Conservation (phyloP, 2,113 vertebrate genomes). For the Seriola rivoliana region DNA sequence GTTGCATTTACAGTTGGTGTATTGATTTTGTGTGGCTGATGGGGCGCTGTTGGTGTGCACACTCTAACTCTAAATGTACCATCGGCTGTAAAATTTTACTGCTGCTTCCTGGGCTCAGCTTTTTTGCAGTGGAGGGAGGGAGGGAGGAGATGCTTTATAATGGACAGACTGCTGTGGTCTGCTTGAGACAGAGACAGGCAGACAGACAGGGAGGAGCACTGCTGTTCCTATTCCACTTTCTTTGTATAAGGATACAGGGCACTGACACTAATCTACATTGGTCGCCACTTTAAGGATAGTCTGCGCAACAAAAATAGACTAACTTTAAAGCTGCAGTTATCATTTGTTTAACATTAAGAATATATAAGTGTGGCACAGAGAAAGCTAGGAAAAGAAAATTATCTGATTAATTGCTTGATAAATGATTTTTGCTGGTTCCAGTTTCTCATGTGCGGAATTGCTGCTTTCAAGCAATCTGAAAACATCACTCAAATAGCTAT, state of each 20-base stretch:
- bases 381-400: too few species aligned
- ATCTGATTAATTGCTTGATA: too few species aligned
- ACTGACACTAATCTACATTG: not conserved
- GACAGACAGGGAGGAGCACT: conserved; percentile 40
- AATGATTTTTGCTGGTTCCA: too few species aligned
- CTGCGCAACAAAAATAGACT: not conserved
- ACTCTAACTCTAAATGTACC: conserved; percentile 60
- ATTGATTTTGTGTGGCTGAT: conserved; percentile 88
- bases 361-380: too few species aligned
- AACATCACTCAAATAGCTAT: too few species aligned
- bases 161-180: conserved; percentile 17
- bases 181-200: conserved; percentile 20
- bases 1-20: conserved; percentile 87
- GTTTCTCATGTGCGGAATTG: too few species aligned
- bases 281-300: not conserved
- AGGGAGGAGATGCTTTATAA: conserved; percentile 51
- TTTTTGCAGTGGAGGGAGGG: conserved; percentile 51
- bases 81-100: conserved; percentile 83
- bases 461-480: too few species aligned
- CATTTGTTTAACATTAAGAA: too few species aligned
- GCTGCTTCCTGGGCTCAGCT: conserved; percentile 77
- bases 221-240: not conserved
- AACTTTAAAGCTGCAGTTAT: not conserved
- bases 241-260: conserved; percentile 27
- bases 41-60: conserved; percentile 47